Conservation (phyloP, 2,113 vertebrate genomes). For the Pangasianodon gigas region DNA sequence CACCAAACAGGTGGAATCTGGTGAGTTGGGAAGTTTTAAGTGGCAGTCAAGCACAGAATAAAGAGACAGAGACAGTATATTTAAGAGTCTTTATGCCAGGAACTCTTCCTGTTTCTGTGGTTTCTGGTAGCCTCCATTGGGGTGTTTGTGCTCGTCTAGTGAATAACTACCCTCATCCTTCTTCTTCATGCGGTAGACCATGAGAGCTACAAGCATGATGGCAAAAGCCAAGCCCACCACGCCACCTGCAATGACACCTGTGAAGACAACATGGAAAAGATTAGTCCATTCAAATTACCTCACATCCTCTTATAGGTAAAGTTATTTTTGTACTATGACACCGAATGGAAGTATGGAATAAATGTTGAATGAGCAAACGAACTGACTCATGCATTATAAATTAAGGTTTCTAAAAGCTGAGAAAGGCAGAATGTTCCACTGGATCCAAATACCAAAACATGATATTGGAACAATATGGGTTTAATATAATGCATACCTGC, state of each 20-base stretch:
- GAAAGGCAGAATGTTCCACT: slow-evolving; percentile 3
- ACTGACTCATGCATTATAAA: slow-evolving; percentile 2
- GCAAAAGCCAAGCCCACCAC: slow-evolving; percentile 81
- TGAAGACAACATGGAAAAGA: background rate
- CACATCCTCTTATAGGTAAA: background rate
- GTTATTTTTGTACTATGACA: background rate
- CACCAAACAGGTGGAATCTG: slow-evolving; percentile 33
- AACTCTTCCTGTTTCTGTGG: slow-evolving; percentile 81
- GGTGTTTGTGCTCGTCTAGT: slow-evolving; percentile 83
- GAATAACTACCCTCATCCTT: slow-evolving; percentile 89
- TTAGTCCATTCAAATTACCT: background rate
- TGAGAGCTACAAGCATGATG: slow-evolving; percentile 78
- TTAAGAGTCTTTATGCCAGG: slow-evolving; percentile 72
- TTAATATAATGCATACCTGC: slow-evolving; percentile 69
- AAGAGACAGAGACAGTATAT: background rate
- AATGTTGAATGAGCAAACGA: slow-evolving; percentile 20
- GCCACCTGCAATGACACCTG: slow-evolving; percentile 84
- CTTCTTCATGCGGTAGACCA: slow-evolving; percentile 89
- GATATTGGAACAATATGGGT: background rate
- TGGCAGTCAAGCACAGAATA: slow-evolving; percentile 35
- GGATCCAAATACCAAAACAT: background rate
- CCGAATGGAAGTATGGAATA: slow-evolving; percentile 5
- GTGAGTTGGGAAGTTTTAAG: slow-evolving; percentile 21
- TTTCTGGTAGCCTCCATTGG: slow-evolving; percentile 83
- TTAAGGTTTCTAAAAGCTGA: background rate